A percentile compares a stretch with the other conserved stretches of the same genome.
These are phyloP conservation scores for Drosophila busckii DNA, from an alignment of 1,140 invertebrate species.

Conservation along the genomic window DNA sequence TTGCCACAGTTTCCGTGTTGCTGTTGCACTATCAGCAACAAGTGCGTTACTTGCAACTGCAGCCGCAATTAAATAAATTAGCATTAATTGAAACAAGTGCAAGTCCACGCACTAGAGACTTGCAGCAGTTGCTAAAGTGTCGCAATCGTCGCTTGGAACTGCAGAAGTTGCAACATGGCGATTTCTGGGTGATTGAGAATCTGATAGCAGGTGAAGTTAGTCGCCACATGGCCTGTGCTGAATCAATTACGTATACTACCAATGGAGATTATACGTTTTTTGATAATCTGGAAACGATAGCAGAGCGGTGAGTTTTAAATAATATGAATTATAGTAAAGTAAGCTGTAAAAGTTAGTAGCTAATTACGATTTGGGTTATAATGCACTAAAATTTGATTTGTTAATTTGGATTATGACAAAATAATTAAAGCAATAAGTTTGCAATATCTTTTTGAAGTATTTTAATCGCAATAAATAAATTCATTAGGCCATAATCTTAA, in stretches of 20 bases:
- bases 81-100: too few relatives aligned
- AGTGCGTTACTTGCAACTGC: too few relatives aligned
- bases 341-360: background rate
- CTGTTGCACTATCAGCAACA: too few relatives aligned
- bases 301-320: conserved; percentile 84
- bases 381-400: too few relatives aligned
- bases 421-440: too few relatives aligned
- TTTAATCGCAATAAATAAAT: too few relatives aligned
- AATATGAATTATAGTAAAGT: background rate
- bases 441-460: too few relatives aligned
- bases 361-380: background rate
- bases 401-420: too few relatives aligned
- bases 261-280: conserved; percentile 94
- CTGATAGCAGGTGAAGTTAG: conserved; percentile 83
- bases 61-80: too few relatives aligned
- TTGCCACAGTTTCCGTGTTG: too few relatives aligned
- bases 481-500: too few relatives aligned
- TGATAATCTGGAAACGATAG: conserved; percentile 89
- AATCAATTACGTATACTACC: conserved; percentile 93
- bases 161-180: conserved; percentile 86
- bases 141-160: conserved; percentile 82
- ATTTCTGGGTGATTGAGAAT: conserved; percentile 93
- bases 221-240: conserved; percentile 83
- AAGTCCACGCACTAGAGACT: conserved; percentile 17
- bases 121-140: conserved; percentile 80